Evolutionary conservation across 2,888 invertebrate species (phyloP), one percentile per base, ranked within the genome.

Genomic region (Exocentrus adspersus): DNA sequence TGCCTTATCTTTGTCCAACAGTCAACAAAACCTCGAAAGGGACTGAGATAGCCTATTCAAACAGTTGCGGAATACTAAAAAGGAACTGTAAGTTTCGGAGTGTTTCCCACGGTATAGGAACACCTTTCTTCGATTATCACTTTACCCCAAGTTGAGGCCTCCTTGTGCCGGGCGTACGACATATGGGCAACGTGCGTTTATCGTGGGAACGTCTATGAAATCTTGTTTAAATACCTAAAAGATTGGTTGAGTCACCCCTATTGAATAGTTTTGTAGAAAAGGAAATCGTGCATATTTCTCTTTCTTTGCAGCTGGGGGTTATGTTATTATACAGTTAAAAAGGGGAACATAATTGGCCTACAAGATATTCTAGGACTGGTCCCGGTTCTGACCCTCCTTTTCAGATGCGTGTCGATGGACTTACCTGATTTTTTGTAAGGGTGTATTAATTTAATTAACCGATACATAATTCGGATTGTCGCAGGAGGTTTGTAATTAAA

Each of bases 101-200:
- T 64, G 37, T 61, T 77, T 77, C 77, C 74, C 77, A 77, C 77
- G 77, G 69, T 71, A 60, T 58, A 62, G 60, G 64, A 72, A 74
- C 77, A 77, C 76, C 77, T 77, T 77, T 75, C 75, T 67, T 73
- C 73, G 74, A 74, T 76, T 76, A 75, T 76, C 75, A 68, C 72
- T 71, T 73, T 69, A 70, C 70, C 72, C 74, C 67, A 67, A 66
- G 68, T 62, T 65, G 51, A 59, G 67, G 65, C 72, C 70, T 70
- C 66, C 72, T 73, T 75, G 72, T 74, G 74, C 72, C 61, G 51
- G 72, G 74, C 74, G 72, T 77, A 73, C 78, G 78, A 78, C 79
- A 79, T 79, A 78, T 79, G 79, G 79, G 72, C 71, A 75, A 76
- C 77, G 78, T 73, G 73, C 72, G 62, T 62, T 62, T 65, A 75